These are phyloP conservation scores for Cinara cedri DNA, from an alignment of 2,888 invertebrate genomes.

Conservation along the genomic window DNA sequence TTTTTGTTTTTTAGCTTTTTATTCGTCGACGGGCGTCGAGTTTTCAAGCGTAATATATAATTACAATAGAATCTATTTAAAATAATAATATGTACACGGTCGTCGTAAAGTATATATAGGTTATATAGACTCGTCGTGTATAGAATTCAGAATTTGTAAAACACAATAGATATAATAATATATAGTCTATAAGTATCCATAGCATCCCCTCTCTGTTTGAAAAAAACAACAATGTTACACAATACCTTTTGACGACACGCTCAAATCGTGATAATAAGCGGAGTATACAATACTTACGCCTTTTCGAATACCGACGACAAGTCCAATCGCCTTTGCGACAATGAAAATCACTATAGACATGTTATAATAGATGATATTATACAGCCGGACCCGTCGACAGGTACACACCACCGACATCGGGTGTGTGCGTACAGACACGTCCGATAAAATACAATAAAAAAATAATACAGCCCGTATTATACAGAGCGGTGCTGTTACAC, in stretches of 20 bases:
- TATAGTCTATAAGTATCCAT: too few relatives aligned
- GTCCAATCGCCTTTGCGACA: background rate
- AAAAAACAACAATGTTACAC: too few relatives aligned
- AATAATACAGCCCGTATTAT: background rate
- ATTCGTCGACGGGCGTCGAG: too few relatives aligned
- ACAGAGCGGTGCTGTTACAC: background rate
- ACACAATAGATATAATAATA: too few relatives aligned
- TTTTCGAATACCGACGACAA: background rate
- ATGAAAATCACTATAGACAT: background rate
- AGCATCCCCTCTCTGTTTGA: background rate
- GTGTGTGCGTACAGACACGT: background rate
- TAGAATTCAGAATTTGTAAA: too few relatives aligned
- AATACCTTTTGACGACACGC: background rate
- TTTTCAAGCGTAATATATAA: too few relatives aligned
- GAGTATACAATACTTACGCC: too few relatives aligned
- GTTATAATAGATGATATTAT: background rate
- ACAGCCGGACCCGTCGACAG: background rate
- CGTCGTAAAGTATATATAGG: background rate
- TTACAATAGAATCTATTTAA: background rate
- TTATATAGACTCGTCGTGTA: too few relatives aligned
- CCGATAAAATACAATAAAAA: constrained; percentile 2
- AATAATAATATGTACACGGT: too few relatives aligned
- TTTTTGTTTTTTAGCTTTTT: too few relatives aligned
- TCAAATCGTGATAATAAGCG: background rate
- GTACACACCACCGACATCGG: background rate